Conservation (phyloP, 2,797 vertebrate genomes). For the Liasis olivaceus region DNA sequence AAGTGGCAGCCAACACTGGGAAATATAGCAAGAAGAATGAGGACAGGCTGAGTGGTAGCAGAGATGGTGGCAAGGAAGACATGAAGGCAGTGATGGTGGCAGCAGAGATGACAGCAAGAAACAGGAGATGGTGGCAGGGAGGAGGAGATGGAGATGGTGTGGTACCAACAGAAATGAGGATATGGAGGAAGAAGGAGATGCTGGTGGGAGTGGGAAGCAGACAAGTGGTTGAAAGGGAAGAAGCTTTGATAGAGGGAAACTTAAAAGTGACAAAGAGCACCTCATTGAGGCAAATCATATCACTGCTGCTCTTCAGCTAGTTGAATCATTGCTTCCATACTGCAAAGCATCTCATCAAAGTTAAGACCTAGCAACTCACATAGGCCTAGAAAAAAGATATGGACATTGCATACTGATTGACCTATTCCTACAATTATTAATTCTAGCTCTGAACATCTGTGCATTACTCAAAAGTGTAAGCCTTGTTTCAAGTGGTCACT, state of each 20-base stretch:
- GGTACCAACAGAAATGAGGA: not conserved
- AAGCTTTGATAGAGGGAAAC: not conserved
- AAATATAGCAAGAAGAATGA: not conserved
- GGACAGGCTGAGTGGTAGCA: not conserved
- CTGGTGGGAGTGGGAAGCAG: rapidly evolving
- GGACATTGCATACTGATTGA: not conserved
- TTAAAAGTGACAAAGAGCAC: not conserved
- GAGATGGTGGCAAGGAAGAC: not conserved
- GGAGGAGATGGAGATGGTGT: not conserved
- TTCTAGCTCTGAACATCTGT: not conserved
- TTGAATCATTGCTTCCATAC: not conserved
- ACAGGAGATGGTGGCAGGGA: not conserved
- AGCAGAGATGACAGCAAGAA: not conserved
- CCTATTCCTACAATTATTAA: not conserved
- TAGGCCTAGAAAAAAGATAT: not conserved
- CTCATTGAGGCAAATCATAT: not conserved
- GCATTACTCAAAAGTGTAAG: not conserved
- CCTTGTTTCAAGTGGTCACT: not conserved
- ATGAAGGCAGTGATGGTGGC: not conserved
- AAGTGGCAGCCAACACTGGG: not conserved
- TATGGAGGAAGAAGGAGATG: not conserved
- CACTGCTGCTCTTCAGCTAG: not conserved
- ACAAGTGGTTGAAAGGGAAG: not conserved
- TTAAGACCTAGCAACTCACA: not conserved
- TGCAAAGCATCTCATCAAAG: not conserved